phyloP scores from a whole-genome alignment of 2,888 invertebrate genomes.

The Harpagoxenus sublaevis region DNA sequence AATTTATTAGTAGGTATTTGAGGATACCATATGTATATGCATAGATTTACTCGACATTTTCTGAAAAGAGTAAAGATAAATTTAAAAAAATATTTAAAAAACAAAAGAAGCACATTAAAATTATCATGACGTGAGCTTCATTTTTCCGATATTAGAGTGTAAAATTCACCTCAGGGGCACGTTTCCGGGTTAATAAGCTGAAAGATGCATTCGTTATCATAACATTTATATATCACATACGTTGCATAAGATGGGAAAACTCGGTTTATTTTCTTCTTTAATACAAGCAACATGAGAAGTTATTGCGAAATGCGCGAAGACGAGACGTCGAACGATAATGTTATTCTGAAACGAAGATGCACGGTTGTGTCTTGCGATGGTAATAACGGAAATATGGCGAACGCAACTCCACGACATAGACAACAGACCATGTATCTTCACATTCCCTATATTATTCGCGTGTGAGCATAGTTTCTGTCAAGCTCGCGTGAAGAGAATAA shows the following conservation, averaged over 20 bases:
- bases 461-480: constrained; percentile 11
- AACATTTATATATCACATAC: background rate
- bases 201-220: background rate
- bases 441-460: constrained; percentile 34
- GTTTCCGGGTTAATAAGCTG: background rate
- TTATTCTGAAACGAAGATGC: constrained; percentile 1
- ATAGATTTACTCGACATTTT: too few species aligned
- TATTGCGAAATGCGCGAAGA: background rate
- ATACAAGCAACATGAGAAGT: background rate
- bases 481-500: constrained; percentile 31
- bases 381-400: constrained; percentile 28
- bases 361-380: background rate
- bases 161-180: too few species aligned
- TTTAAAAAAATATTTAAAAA: too few species aligned
- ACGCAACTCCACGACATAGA: background rate
- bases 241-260: background rate
- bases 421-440: background rate
- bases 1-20: too few species aligned
- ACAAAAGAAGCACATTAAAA: too few species aligned
- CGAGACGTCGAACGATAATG: constrained; percentile 3
- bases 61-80: too few species aligned
- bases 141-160: too few species aligned
- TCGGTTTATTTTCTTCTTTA: background rate
- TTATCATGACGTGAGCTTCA: too few species aligned
- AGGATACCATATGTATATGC: too few species aligned